A percentile compares a stretch with the other conserved stretches of the same genome.
These are phyloP conservation scores for Tachuris rubrigastra DNA, from an alignment of 2,113 vertebrate genomes.

Conservation along the genomic window DNA sequence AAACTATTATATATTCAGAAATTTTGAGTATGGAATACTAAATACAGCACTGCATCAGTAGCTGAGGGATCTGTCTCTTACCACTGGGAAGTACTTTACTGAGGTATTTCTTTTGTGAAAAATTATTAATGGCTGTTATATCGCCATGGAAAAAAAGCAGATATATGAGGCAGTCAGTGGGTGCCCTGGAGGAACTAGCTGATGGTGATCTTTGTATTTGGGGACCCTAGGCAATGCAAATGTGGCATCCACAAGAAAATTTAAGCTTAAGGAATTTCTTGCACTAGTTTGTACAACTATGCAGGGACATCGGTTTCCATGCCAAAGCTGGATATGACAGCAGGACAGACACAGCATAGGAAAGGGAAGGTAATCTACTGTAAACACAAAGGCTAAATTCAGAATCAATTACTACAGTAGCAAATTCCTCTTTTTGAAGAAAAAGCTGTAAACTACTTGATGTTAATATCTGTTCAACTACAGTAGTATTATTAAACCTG, in stretches of 20 bases:
- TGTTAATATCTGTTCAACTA: neutral
- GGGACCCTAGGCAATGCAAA: neutral
- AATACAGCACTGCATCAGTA: neutral
- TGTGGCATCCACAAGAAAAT: neutral
- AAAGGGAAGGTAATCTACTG: neutral
- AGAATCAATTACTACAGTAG: neutral
- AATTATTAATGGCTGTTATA: neutral
- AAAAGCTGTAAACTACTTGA: neutral
- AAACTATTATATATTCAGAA: neutral
- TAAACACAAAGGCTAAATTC: neutral
- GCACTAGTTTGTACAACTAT: neutral
- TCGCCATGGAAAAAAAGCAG: neutral
- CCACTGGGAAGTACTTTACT: neutral
- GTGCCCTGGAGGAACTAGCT: neutral
- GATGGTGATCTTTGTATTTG: neutral
- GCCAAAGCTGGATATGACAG: neutral
- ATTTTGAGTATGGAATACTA: neutral
- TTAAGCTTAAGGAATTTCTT: neutral
- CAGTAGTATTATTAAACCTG: neutral
- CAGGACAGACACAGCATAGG: neutral
- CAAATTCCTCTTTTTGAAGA: neutral
- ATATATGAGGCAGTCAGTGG: neutral
- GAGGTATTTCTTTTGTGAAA: neutral
- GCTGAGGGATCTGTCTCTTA: neutral
- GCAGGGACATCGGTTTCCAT: neutral